Evolutionary conservation across 2,888 invertebrate genomes (phyloP).

Genomic region (Harpalus rubripes): DNA sequence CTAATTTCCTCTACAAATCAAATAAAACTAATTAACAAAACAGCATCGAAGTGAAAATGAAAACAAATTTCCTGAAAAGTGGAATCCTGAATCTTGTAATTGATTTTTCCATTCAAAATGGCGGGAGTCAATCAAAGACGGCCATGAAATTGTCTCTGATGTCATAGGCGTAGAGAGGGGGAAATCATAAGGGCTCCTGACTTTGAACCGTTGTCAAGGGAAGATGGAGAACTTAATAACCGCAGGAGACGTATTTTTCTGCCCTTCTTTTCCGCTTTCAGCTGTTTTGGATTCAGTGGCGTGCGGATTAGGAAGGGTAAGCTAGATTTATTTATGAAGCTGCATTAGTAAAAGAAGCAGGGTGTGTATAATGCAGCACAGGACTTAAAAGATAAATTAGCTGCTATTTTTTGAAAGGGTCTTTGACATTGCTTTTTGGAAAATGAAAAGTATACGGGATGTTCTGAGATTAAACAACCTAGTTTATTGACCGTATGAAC

Average conservation of each 20-base stretch:
- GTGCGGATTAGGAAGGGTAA: constrained; percentile 35
- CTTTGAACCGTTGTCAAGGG: constrained; percentile 48
- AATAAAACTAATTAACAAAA: constrained; percentile 49
- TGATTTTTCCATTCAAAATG: constrained; percentile 36
- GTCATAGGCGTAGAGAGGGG: background rate
- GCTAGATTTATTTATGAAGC: constrained; percentile 25
- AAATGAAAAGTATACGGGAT: background rate
- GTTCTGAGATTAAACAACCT: too few species aligned
- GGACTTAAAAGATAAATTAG: background rate
- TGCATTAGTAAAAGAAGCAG: constrained; percentile 3
- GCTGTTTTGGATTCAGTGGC: constrained; percentile 50
- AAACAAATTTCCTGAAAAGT: constrained; percentile 45
- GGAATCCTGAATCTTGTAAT: background rate
- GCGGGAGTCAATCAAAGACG: constrained; percentile 21
- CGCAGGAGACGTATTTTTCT: constrained; percentile 48
- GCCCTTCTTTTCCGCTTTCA: constrained; percentile 30
- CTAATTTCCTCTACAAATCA: constrained; percentile 37
- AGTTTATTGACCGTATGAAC: too few species aligned
- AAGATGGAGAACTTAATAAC: constrained; percentile 52
- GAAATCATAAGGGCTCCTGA: constrained; percentile 12
- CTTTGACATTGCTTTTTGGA: background rate
- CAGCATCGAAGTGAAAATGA: constrained; percentile 38
- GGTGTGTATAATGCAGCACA: background rate
- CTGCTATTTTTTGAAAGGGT: background rate
- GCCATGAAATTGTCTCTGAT: constrained; percentile 42